Evolutionary conservation across 2,797 vertebrate genomes (phyloP), one percentile per base, ranked within the genome.

Genomic region (Stomatorhinus walkeri): DNA sequence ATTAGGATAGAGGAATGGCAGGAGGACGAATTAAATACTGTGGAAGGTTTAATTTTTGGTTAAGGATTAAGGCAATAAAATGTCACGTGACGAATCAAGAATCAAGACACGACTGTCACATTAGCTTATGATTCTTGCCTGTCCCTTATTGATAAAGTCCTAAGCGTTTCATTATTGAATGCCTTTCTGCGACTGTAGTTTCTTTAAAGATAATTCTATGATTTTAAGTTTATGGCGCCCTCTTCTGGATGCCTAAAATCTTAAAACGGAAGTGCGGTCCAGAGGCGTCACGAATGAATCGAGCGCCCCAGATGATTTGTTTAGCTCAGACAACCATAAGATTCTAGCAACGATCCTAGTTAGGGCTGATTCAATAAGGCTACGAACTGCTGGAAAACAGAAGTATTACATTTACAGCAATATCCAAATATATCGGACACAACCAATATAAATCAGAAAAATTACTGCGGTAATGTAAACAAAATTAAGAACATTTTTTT

Each of bases 141-240:
- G 36, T 79, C 36, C 16, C 72, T 79, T 79, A 79, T 9, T 6
- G 14, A 40, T 43, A n/a, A 79, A 43, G 36, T 19, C 40, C 14
- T n/a, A 79, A 8, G 36, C 72, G 12, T 81, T 81, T 81, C 76
- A n/a, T 6, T 43, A 46, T 10, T 9, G 36, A 81, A 46, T 19
- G 2, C 36, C 40, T 81, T 46, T n/a, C 36, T 81, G 64, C 4
- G 28, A 36, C 28, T 36, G 64, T 72, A 72, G 12, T 36, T 46
- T 81, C 40, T 81, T 81, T 81, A 61, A 61, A 24, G 56, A 61
- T n/a, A 81, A 81, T 81, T 81, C 76, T 81, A 40, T n/a, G 19
- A 46, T 81, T 81, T 81, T 81, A 19, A 81, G 76, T 81, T 46
- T 46, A 43, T 46, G 76, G 76, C 36, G 76, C 76, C 76, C 32